Percentiles rank a stretch among this genome's conserved stretches.
phyloP scores from a whole-genome alignment of 2,113 vertebrate species.

The Ardeotis arabs region DNA sequence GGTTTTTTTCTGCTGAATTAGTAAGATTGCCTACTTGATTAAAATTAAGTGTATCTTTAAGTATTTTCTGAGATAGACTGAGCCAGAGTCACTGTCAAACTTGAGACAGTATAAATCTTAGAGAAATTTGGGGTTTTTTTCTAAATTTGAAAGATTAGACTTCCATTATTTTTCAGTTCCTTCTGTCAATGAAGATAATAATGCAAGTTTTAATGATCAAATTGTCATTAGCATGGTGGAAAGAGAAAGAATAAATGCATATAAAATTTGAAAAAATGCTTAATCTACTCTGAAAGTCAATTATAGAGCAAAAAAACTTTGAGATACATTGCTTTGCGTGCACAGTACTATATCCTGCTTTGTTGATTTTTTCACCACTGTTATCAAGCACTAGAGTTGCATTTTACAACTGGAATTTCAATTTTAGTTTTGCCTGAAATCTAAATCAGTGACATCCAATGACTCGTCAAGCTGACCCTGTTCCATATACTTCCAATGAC shows the following conservation, averaged over 20 bases:
- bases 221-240: neutral
- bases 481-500: slow-evolving; percentile 3
- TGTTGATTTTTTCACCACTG: neutral
- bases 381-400: neutral
- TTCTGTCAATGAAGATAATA: neutral
- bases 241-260: neutral
- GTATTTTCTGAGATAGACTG: neutral
- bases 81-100: neutral
- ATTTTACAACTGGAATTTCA: slow-evolving; percentile 33
- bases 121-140: neutral
- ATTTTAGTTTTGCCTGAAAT: slow-evolving; percentile 35
- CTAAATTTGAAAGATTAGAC: neutral
- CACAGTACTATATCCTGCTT: neutral
- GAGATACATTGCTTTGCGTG: neutral
- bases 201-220: neutral
- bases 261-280: neutral
- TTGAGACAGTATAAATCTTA: neutral
- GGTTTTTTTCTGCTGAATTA: neutral
- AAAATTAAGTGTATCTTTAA: neutral
- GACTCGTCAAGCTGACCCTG: neutral
- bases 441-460: neutral
- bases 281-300: neutral
- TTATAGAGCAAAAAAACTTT: neutral
- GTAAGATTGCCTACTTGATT: neutral
- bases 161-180: neutral